A percentile compares a stretch with the other conserved stretches of the same genome.
phyloP scores from a whole-genome alignment of 2,113 vertebrate species.

The Myiagra hebetior region DNA sequence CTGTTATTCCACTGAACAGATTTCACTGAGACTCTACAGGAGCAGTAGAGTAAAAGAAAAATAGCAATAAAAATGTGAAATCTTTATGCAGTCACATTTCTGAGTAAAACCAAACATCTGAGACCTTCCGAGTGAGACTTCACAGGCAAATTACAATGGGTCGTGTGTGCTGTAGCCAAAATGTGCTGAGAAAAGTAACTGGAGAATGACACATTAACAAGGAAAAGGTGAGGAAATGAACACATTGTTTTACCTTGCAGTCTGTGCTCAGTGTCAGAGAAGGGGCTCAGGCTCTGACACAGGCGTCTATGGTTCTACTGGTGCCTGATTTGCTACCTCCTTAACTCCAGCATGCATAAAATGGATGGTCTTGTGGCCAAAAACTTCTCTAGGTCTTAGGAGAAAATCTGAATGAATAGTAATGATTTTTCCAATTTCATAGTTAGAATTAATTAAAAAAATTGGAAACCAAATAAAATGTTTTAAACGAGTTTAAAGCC shows the following conservation, averaged over 20 bases:
- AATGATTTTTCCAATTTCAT: background rate
- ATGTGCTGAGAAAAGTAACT: background rate
- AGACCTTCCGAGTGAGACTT: background rate
- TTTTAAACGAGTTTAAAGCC: background rate
- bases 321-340: background rate
- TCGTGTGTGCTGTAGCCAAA: constrained; percentile 27
- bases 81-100: background rate
- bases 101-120: constrained; percentile 3
- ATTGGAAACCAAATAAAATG: background rate
- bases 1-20: background rate
- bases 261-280: background rate
- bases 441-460: background rate
- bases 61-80: constrained; percentile 14
- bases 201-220: background rate
- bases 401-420: background rate
- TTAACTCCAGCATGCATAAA: background rate
- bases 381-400: background rate
- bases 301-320: fast-evolving
- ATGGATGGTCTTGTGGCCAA: background rate
- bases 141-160: background rate
- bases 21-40: background rate
- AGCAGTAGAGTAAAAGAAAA: background rate
- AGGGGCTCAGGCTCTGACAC: background rate
- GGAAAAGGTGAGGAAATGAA: constrained; percentile 43
- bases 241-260: background rate